These are phyloP conservation scores for Xiphorhynchus erythropygius DNA, from an alignment of 2,797 vertebrate genomes.

Conservation along the genomic window DNA sequence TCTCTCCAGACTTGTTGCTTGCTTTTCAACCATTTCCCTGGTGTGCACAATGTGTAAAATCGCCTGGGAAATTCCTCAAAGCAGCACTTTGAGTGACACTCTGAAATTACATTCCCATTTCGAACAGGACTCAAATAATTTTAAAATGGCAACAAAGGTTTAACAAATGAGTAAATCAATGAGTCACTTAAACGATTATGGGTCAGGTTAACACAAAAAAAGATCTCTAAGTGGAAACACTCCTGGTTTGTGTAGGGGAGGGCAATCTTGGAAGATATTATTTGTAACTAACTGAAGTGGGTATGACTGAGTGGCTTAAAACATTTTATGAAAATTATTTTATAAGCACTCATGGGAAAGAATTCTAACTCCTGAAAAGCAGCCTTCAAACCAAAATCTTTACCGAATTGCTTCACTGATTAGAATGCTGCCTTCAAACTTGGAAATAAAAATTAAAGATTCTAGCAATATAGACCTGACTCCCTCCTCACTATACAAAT, in stretches of 20 bases:
- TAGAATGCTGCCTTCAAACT: not conserved
- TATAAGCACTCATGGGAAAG: not conserved
- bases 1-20: not conserved
- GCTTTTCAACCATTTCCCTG: not conserved
- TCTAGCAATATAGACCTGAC: rapidly evolving
- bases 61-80: not conserved
- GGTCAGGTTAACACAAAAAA: not conserved
- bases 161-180: not conserved
- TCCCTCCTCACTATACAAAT: not conserved
- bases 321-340: not conserved
- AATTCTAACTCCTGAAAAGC: not conserved
- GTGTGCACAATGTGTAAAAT: not conserved
- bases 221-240: not conserved
- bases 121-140: not conserved
- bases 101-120: not conserved
- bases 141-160: not conserved
- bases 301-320: not conserved
- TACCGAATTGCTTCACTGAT: not conserved
- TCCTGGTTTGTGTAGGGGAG: not conserved
- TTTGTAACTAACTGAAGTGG: not conserved
- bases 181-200: not conserved
- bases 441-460: not conserved
- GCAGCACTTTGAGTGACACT: not conserved
- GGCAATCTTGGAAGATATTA: not conserved
- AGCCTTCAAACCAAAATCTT: not conserved